These are phyloP conservation scores for Anabacerthia variegaticeps DNA, from an alignment of 2,797 vertebrate species.

Conservation along the genomic window DNA sequence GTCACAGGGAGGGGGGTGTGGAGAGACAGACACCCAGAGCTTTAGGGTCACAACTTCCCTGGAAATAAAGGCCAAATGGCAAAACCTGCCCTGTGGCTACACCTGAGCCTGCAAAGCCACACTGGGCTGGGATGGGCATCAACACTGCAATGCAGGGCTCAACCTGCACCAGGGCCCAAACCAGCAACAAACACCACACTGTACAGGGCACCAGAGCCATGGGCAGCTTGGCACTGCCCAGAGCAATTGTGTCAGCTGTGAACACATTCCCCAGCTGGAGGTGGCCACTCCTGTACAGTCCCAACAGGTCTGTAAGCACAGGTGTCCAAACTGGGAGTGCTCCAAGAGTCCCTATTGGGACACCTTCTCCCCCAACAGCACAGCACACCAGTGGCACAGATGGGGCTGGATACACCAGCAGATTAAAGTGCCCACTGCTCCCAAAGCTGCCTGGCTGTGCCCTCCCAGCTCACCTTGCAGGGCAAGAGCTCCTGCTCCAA, in stretches of 20 bases:
- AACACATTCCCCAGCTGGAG: fast-evolving
- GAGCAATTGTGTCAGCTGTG: not conserved
- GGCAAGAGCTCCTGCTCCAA: conserved; percentile 84
- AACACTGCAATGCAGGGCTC: fast-evolving
- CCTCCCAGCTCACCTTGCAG: conserved; percentile 82
- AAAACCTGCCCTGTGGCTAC: not conserved
- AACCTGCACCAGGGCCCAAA: not conserved
- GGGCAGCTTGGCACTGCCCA: not conserved
- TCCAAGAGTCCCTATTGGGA: fast-evolving
- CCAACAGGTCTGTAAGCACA: not conserved
- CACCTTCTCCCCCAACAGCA: not conserved
- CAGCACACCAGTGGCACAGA: not conserved
- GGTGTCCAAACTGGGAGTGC: not conserved
- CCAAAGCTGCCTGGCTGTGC: not conserved
- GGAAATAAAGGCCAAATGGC: not conserved
- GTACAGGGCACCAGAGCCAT: fast-evolving
- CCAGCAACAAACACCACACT: not conserved
- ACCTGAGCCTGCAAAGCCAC: not conserved
- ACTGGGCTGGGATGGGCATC: fast-evolving
- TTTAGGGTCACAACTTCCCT: not conserved
- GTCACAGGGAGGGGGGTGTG: fast-evolving
- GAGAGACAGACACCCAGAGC: not conserved
- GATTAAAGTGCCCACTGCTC: fast-evolving
- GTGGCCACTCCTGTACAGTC: no score
- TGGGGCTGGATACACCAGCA: not conserved